Evolutionary conservation across 37 sponge, comb jelly and placozoan species (phyloP), one percentile per base, ranked within the genome.

Genomic region (Chondrosia reniformis): DNA sequence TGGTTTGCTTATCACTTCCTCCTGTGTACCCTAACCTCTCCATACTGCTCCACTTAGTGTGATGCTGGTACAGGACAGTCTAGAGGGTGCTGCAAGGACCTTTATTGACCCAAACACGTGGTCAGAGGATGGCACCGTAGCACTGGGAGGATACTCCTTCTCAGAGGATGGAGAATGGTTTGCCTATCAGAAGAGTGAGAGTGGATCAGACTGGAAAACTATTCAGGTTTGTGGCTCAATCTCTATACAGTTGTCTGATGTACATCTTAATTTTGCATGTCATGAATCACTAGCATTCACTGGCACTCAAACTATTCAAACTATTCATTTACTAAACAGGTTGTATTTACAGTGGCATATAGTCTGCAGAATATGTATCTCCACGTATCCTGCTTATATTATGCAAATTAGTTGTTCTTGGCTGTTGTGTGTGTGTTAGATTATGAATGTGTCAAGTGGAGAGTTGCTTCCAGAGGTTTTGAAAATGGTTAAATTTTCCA

Each of bases 121-220:
- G 55, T 97, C 98, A 7, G 88, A 92, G 45, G 98, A 97, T 84
- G 98, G 98, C 12, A 97, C 98, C 17, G 85, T 95, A 0, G 87
- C 98, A 15, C 77, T 97, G 45, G 55, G 83, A n/a, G 55, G 22
- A 4, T 25, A 25, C 34, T 42, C 82, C 45, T 97, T 97, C 83
- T 89, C 95, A 72, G 85, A 97, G 39, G 93, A 97, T 76, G 96
- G 98, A 3, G 86, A 84, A 32, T 83, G 86, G 38, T 67, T 94
- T 43, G 98, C 98, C 33, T 97, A 92, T 59, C 81, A 77, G 49
- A 54, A 91, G 45, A 92, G 93, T 67, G 84, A 86, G 74, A 91
- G 90, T 67, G 98, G 98, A 0, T 95, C 96, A 33, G 98, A 97
- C 71, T 97, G 98, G 98, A 84, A 80, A 65, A 87, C 90, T 27